Base-by-base conservation (phyloP, 2,888 invertebrate genomes). In the Harpalus rufipes region DNA sequence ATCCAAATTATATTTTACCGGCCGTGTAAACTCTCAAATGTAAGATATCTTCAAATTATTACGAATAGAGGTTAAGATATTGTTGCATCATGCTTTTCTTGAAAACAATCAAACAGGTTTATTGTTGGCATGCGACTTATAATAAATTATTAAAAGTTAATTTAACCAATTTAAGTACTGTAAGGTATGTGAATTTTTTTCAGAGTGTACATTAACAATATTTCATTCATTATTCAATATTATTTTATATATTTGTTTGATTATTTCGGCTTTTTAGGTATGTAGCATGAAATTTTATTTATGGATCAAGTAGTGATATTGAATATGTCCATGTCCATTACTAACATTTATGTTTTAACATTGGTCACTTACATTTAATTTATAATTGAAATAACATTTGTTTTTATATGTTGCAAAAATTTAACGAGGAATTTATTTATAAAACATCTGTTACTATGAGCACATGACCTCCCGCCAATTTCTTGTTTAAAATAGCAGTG, bases 51-150 rank as follows among this genome's bases (percentile, higher is more conserved):
- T 51, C 32, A 63, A 61, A 44, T 51, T 78, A 39, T 25, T 51
- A 18, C 51, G 0, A 41, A 41, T 78, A 78, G 14, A 80, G 84
- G 84, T 84, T 84, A 84, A 84, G 83, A 44, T 78, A 61, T 80
- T 56, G 41, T 80, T 80, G 80, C 18, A 80, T 61, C 61, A 80
- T 80, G 80, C 41, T 16, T 41, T 16, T 80, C 25, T 61, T 61
- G 21, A 59, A 61, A 25, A 61, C 59, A 61, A 41, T 80, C 39
- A 80, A 18, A 80, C n/a, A 56, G n/a, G 32, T 80, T 32, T 14
- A 80, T 80, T 80, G 80, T 61, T 61, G 41, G 59, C 21, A 80
- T 61, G 41, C 61, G 10, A 80, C 32, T 61, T 41, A 41, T 18
- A 61, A 61, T 61, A 16, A 80, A 16, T 10, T 80, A 56, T 25